Percentiles rank a stretch among this genome's conserved stretches.
Conservation (phyloP, 2,113 vertebrate genomes). For the Carlito syrichta region DNA sequence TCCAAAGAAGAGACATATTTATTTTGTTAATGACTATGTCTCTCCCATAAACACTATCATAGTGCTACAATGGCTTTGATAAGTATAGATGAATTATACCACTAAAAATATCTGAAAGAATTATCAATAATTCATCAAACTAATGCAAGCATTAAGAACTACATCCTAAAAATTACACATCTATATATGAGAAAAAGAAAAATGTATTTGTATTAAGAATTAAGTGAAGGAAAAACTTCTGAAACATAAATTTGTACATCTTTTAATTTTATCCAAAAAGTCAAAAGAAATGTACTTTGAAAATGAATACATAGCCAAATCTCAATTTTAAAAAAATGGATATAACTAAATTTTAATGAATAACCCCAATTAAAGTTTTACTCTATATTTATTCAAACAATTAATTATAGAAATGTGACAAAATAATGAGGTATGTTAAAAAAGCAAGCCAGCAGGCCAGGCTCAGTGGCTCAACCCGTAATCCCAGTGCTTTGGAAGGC, state of each 20-base stretch:
- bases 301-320: constrained; percentile 16
- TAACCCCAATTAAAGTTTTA: background rate
- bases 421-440: constrained; percentile 22
- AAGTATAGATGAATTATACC: background rate
- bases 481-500: no score
- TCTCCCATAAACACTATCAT: background rate
- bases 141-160: constrained; percentile 14
- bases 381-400: background rate
- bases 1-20: background rate
- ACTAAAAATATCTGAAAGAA: constrained; percentile 18
- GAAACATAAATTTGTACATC: background rate
- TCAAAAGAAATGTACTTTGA: background rate
- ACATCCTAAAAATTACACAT: background rate
- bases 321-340: background rate
- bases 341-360: background rate
- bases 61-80: background rate
- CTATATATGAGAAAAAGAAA: background rate
- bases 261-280: background rate
- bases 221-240: constrained; percentile 3
- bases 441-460: no score
- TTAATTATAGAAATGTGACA: background rate
- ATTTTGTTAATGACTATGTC: background rate
- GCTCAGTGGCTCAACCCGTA: no score
- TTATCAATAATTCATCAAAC: background rate
- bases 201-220: background rate